Conservation (phyloP, 2,797 vertebrate genomes). For the Chanos chanos region DNA sequence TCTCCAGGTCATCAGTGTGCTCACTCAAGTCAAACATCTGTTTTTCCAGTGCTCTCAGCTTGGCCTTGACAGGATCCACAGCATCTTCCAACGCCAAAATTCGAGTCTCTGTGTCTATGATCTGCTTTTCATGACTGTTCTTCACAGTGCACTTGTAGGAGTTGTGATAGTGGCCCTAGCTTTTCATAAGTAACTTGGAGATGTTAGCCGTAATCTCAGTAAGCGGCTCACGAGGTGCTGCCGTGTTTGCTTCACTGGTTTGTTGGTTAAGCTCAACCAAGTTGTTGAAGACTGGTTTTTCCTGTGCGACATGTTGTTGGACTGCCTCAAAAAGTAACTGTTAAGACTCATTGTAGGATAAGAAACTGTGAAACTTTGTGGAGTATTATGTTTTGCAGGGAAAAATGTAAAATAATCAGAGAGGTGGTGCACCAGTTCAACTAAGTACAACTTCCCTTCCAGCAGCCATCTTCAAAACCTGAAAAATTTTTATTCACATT, state of each 20-base stretch:
- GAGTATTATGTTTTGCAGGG: no score
- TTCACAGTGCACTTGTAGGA: neutral
- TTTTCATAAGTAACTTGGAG: slow-evolving; percentile 3
- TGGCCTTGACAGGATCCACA: neutral
- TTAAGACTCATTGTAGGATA: neutral
- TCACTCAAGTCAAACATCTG: neutral
- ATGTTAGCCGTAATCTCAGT: neutral
- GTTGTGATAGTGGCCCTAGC: neutral
- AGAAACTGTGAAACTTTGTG: no score
- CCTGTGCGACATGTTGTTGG: neutral
- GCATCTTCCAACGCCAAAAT: neutral
- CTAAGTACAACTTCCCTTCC: no score
- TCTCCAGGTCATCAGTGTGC: slow-evolving; percentile 1
- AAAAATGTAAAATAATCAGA: no score
- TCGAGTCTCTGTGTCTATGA: neutral
- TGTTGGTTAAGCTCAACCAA: neutral
- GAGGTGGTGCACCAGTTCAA: no score
- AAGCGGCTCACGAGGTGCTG: neutral
- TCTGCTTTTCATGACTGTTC: neutral
- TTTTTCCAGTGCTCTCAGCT: neutral
- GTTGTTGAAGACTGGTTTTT: neutral
- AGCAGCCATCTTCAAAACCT: no score
- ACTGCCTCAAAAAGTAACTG: neutral
- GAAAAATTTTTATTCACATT: no score
- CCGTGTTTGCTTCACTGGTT: neutral